phyloP scores from a whole-genome alignment of 2,888 invertebrate species.

The Pollenia griseotomentosa region DNA sequence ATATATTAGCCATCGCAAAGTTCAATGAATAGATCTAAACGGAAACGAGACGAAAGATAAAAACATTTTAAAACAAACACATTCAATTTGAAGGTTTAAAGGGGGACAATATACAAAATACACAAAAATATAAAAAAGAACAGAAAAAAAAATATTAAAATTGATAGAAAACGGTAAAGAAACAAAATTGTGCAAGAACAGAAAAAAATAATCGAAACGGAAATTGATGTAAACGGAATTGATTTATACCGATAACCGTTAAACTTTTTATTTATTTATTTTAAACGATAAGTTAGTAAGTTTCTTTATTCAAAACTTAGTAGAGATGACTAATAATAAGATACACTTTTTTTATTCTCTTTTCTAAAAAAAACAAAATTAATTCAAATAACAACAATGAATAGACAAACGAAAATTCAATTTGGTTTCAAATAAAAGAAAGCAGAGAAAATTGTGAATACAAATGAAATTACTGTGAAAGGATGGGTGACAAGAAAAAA shows the following conservation, averaged over 20 bases:
- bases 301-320: conserved; percentile 33
- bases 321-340: conserved; percentile 68
- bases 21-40: conserved; percentile 83
- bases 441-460: not conserved
- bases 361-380: not conserved
- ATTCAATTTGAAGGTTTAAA: conserved; percentile 54
- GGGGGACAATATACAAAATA: conserved; percentile 26
- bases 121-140: not conserved
- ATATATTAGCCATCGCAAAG: conserved; percentile 84
- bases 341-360: conserved; percentile 24
- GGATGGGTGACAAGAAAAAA: not conserved
- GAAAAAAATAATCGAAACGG: conserved; percentile 15
- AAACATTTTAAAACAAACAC: conserved; percentile 60
- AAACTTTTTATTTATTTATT: conserved; percentile 47
- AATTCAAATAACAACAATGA: not conserved
- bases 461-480: not conserved
- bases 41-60: conserved; percentile 80
- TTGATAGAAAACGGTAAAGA: conserved; percentile 25
- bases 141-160: not conserved
- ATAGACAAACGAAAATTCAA: not conserved
- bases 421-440: conserved; percentile 3
- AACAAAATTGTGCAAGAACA: conserved; percentile 39
- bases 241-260: conserved; percentile 53
- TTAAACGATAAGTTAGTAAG: not conserved
- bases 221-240: conserved; percentile 45